Percentiles rank a stretch among this genome's conserved stretches.
phyloP scores from a whole-genome alignment of 2,113 vertebrate genomes.

The Dissostichus mawsoni region DNA sequence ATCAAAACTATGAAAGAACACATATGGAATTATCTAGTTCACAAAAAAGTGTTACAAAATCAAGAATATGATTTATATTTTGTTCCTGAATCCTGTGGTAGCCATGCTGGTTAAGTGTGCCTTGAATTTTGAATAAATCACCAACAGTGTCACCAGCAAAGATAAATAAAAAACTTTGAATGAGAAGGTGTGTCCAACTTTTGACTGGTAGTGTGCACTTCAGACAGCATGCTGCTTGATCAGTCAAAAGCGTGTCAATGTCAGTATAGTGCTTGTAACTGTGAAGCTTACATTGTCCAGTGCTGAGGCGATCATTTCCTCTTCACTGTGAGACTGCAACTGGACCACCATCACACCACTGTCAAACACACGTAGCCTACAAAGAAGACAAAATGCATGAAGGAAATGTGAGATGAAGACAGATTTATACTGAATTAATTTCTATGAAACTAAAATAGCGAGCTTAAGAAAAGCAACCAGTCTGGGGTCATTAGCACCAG shows the following conservation, averaged over 20 bases:
- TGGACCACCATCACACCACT: slow-evolving; percentile 99
- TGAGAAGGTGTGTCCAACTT: no score
- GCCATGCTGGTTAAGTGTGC: no score
- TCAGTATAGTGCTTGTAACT: slow-evolving; percentile 18
- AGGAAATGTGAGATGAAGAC: neutral
- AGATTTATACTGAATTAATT: slow-evolving; percentile 6
- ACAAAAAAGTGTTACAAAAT: no score
- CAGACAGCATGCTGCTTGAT: neutral
- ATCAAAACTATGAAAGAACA: no score
- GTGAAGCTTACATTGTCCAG: slow-evolving; percentile 89
- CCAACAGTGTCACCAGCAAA: no score
- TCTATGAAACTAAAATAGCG: neutral
- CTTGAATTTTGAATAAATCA: no score
- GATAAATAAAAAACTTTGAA: no score
- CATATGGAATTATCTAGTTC: no score
- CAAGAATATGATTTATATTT: no score
- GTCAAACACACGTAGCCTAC: slow-evolving; percentile 95
- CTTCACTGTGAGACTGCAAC: slow-evolving; percentile 96
- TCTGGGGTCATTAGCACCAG: neutral
- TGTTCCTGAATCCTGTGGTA: no score
- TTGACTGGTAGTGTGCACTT: neutral
- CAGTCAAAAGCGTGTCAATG: slow-evolving; percentile 9
- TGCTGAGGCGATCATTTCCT: slow-evolving; percentile 97
- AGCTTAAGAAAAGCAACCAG: neutral
- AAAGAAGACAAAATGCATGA: slow-evolving; percentile 44